These are phyloP conservation scores for Malaclemys terrapin DNA, from an alignment of 2,113 vertebrate genomes.

Conservation along the genomic window DNA sequence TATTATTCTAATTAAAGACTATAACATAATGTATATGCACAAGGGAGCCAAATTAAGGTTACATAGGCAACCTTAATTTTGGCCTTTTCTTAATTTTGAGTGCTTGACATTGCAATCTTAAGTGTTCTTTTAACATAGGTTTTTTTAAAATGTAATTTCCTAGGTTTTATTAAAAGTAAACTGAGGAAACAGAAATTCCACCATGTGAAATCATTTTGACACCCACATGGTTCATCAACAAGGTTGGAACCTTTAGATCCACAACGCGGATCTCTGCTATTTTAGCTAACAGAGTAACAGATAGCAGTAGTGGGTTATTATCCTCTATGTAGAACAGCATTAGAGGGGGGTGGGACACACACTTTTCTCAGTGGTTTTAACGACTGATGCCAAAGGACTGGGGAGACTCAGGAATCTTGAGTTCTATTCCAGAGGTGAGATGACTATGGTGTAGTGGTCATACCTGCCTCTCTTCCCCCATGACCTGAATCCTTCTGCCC, in stretches of 20 bases:
- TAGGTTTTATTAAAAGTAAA: constrained; percentile 11
- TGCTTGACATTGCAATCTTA: neutral
- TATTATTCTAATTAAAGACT: neutral
- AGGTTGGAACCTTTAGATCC: neutral
- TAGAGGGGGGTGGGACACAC: neutral
- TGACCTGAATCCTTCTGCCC: neutral
- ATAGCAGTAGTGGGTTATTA: neutral
- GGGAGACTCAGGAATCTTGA: rapidly evolving
- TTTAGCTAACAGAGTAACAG: constrained; percentile 29
- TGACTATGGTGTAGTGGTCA: neutral
- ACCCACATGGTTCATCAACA: neutral
- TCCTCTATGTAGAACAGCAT: neutral
- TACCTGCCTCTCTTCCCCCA: neutral
- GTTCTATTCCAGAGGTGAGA: neutral
- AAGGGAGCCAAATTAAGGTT: neutral
- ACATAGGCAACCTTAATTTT: neutral
- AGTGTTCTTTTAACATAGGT: neutral
- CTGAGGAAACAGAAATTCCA: neutral
- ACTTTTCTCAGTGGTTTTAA: neutral
- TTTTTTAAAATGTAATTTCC: neutral
- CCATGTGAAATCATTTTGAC: neutral
- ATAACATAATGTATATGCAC: neutral
- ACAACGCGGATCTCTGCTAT: neutral
- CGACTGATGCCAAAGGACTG: neutral
- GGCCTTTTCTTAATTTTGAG: neutral